Evolutionary conservation across 2,797 vertebrate genomes (phyloP), one percentile per base, ranked within the genome.

Genomic region (Gymnothorax javanicus): DNA sequence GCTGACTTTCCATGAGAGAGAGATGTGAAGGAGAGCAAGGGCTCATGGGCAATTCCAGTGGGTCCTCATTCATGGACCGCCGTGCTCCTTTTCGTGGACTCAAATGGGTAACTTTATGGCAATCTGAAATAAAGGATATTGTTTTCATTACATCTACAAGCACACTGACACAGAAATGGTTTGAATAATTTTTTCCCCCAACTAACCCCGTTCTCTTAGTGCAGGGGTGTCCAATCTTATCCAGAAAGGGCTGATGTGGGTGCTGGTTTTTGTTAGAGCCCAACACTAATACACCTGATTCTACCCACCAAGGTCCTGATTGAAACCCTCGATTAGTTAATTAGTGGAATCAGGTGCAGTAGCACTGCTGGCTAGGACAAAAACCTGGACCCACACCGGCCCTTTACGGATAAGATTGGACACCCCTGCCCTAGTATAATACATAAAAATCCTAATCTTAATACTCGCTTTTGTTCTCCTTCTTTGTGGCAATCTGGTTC

Each of bases 401-500:
- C n/a, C n/a, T n/a, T n/a, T n/a, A n/a, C n/a, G n/a, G n/a, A n/a
- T n/a, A n/a, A n/a, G n/a, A n/a, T n/a, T n/a, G n/a, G n/a, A n/a
- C n/a, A n/a, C n/a, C n/a, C n/a, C n/a, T n/a, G n/a, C 23, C 56
- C 15, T n/a, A 52, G 17, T 52, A 4, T 23, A 27, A 3, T 58
- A 7, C 77, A 9, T 67, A 64, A 62, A 17, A 84, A 12, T 52
- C 7, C 75, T 69, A 84, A 12, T 52, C 7, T 85, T 69, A 62
- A 11, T 23, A 89, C 94, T 96, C 93, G 99, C 98, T 95, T 54
- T 87, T 88, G 56, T 64, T 91, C 27, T 95, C 92, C 91, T 97
- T 98, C 90, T 96, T 98, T 84, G 94, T 89, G 59, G 98, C 95
- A 88, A 99, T 97, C 93, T 98, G 97, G 92, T 98, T 98, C 90